Conservation (phyloP, 2,888 invertebrate species). For the Myopa tessellatipennis region DNA sequence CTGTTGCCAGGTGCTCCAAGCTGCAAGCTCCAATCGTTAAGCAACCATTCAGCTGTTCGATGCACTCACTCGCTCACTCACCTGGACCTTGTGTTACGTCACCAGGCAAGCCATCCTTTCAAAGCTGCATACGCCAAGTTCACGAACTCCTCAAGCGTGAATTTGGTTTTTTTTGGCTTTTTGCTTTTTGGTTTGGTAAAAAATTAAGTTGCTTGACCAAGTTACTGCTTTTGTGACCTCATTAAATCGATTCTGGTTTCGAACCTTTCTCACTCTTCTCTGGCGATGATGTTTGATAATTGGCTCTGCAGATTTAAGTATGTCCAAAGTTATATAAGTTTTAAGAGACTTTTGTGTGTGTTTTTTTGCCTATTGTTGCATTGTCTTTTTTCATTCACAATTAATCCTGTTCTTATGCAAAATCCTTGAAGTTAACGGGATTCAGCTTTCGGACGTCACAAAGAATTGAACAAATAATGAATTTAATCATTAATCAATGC, state of each 20-base stretch:
- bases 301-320: background rate
- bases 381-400: background rate
- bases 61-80: background rate
- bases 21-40: background rate
- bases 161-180: background rate
- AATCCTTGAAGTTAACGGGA: too few species aligned
- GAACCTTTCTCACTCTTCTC: background rate
- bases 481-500: too few species aligned
- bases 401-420: too few species aligned
- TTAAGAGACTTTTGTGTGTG: background rate
- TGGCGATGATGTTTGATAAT: background rate
- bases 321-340: background rate
- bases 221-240: background rate
- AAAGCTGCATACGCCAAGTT: slow-evolving; percentile 41
- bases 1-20: background rate
- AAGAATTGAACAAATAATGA: too few species aligned
- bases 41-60: background rate
- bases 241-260: background rate
- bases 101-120: background rate
- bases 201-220: background rate
- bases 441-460: too few species aligned
- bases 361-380: background rate
- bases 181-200: background rate
- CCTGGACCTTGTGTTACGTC: background rate
- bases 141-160: slow-evolving; percentile 41